phyloP scores from a whole-genome alignment of 1,140 invertebrate genomes.

The Mercenaria mercenaria region DNA sequence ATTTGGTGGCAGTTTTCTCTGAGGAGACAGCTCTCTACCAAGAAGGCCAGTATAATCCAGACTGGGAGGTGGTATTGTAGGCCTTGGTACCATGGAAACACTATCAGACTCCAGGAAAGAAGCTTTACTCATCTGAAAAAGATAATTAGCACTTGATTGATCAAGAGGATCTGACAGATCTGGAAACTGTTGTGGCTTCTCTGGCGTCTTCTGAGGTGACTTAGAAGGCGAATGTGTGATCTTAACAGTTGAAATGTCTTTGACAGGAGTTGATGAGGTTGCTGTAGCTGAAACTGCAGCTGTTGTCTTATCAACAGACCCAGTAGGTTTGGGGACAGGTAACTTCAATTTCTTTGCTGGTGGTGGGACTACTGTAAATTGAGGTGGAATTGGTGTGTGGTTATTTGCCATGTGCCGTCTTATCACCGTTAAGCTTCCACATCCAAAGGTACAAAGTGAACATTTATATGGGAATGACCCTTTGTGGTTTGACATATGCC shows the following conservation, averaged over 20 bases:
- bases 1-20: constrained; percentile 39
- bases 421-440: constrained; percentile 96
- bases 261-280: background rate
- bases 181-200: background rate
- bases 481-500: constrained; percentile 95
- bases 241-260: background rate
- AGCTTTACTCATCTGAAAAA: background rate
- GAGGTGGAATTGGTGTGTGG: constrained; percentile 74
- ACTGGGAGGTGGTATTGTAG: constrained; percentile 6
- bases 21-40: constrained; percentile 10
- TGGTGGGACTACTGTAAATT: background rate
- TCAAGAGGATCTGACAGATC: background rate
- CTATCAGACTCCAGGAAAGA: constrained; percentile 42
- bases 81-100: constrained; percentile 58
- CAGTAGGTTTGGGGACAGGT: constrained; percentile 29
- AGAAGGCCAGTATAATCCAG: constrained; percentile 20
- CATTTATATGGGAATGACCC: constrained; percentile 89
- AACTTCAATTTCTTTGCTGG: constrained; percentile 33
- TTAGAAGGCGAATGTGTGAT: background rate
- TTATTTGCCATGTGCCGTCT: constrained; percentile 94
- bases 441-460: constrained; percentile 95
- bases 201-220: background rate
- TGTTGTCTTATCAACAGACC: background rate
- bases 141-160: background rate
- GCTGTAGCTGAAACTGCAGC: background rate